Conservation (phyloP, 2,113 vertebrate species). For the Drymodes brunneopygia region DNA sequence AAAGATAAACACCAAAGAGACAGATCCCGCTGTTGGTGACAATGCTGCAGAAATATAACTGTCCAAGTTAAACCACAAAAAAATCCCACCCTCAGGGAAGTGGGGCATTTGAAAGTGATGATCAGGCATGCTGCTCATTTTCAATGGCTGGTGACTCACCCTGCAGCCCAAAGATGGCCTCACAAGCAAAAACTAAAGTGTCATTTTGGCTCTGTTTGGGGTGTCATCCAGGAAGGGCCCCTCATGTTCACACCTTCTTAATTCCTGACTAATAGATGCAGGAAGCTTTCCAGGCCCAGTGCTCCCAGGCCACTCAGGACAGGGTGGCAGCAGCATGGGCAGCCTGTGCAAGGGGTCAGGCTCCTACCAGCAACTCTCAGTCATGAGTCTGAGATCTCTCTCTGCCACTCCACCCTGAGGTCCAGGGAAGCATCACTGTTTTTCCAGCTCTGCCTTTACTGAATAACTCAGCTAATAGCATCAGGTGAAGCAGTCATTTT, state of each 20-base stretch:
- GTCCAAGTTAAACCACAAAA: background rate
- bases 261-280: background rate
- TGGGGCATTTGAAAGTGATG: background rate
- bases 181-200: background rate
- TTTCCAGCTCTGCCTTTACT: background rate
- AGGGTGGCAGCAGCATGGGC: background rate
- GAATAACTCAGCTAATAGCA: background rate
- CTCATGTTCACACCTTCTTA: background rate
- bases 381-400: fast-evolving
- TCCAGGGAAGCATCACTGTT: background rate
- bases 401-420: background rate
- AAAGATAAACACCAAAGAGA: background rate
- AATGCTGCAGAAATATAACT: background rate
- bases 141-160: background rate
- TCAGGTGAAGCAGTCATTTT: constrained; percentile 23
- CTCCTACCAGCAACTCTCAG: background rate
- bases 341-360: background rate
- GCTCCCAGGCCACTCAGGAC: background rate
- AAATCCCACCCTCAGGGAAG: background rate
- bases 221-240: background rate
- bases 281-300: background rate
- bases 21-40: background rate
- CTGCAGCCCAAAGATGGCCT: background rate
- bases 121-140: background rate
- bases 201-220: background rate